Base-by-base conservation (phyloP, 2,797 vertebrate genomes). In the Manis pentadactyla region DNA sequence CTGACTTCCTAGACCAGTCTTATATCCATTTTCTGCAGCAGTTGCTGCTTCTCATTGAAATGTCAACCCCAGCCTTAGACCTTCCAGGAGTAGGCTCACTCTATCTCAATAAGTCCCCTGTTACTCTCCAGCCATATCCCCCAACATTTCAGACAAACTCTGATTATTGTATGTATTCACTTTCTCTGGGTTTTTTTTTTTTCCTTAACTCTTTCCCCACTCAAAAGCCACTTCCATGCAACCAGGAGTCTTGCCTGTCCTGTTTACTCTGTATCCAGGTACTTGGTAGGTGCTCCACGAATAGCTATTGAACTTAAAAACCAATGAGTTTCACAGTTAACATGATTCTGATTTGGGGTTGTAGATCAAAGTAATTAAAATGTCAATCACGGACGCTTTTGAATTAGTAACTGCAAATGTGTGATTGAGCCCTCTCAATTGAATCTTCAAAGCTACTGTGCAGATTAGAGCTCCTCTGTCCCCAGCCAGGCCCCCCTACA, bases 291-390 rank as follows among this genome's bases (percentile, higher is more conserved):
- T 59, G 11, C 57, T 92, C 51, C 75, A 18, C 42, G 13, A 57
- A 59, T 13, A 82, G 39, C 53, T 34, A 55, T 14, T 86, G 31
- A 57, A 78, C 53, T 69, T 78, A 75, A 53, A 88, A 75, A 53
- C 39, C 53, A 94, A 25, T 39, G 19, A n/a, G 59, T 82, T 85
- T 86, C 61, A 82, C 9, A 31, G 34, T 92, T 92, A 57, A 49
- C 19, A 51, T 68, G 21, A 69, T 37, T 63, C 34, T 75, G 68
- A 17, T 49, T 93, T 79, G 69, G 4, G 2, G 17, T 57, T 46
- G 31, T 79, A 87, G 95, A 97, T 97, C 34, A 89, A 78, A 68
- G 23, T 55, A 86, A 8, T 18, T 39, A 85, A 84, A 85, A 94
- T 74, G 42, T 55, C 17, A 57, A 1, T 89, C 64, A 59, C 53